Conservation (phyloP, 2,888 invertebrate genomes). For the Synergus japonicus region DNA sequence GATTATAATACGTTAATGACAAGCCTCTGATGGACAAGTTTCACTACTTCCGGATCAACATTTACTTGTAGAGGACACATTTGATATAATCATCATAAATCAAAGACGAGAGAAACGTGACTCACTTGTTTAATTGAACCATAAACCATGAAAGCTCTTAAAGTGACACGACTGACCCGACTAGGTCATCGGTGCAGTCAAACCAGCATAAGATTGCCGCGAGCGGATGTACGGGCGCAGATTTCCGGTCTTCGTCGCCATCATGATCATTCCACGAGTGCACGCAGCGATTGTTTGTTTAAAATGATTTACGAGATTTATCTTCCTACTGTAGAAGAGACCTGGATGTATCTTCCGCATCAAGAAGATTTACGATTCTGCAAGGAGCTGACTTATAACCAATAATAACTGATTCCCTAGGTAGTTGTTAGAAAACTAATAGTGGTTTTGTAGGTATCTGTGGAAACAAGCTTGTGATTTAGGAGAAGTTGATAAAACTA, state of each 20-base stretch:
- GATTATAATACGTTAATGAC: background rate
- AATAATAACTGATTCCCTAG: background rate
- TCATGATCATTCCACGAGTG: conserved; percentile 20
- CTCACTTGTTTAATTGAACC: conserved; percentile 59
- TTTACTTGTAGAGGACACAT: conserved; percentile 9
- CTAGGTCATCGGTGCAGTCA: conserved; percentile 37
- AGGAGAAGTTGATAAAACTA: background rate
- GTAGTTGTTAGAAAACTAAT: conserved; percentile 15
- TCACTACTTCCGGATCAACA: background rate
- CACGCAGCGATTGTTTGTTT: conserved; percentile 29
- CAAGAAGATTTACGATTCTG: conserved; percentile 22
- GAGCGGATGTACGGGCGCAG: conserved; percentile 55
- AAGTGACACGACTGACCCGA: conserved; percentile 52
- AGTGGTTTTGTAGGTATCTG: background rate
- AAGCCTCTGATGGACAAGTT: background rate
- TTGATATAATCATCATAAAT: conserved; percentile 40
- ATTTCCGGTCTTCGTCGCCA: conserved; percentile 58
- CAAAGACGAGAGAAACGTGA: conserved; percentile 46
- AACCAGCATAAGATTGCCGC: conserved; percentile 51
- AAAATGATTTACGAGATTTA: conserved; percentile 37
- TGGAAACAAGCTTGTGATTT: background rate
- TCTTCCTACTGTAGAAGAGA: conserved; percentile 1
- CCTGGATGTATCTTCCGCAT: conserved; percentile 8
- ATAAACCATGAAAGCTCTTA: conserved; percentile 56
- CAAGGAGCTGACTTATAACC: conserved; percentile 10